phyloP scores from a whole-genome alignment of 2,888 invertebrate genomes.

The Leucozona laternaria region DNA sequence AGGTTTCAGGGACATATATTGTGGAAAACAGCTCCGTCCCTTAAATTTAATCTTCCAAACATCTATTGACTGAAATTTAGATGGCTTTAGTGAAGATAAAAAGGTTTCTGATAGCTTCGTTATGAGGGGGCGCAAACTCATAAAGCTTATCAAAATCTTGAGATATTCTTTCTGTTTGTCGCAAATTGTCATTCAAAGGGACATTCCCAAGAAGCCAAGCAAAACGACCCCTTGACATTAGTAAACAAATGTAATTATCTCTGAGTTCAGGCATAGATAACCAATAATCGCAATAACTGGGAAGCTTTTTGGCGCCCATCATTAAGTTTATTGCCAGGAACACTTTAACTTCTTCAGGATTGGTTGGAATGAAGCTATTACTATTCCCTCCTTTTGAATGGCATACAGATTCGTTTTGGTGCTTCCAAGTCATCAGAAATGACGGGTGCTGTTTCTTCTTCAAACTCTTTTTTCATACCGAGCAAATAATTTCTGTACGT shows the following conservation, averaged over 20 bases:
- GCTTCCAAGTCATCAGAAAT: background rate
- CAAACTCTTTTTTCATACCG: too few relatives aligned
- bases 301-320: too few relatives aligned
- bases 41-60: slow-evolving; percentile 78
- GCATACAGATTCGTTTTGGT: background rate
- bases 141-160: slow-evolving; percentile 22
- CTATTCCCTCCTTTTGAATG: background rate
- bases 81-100: slow-evolving; percentile 16
- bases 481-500: too few relatives aligned
- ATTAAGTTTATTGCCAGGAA: slow-evolving; percentile 14
- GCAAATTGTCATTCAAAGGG: slow-evolving; percentile 25
- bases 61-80: slow-evolving; percentile 70
- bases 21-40: too few relatives aligned
- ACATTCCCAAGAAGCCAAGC: slow-evolving; percentile 15
- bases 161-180: slow-evolving; percentile 2
- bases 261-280: too few relatives aligned
- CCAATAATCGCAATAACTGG: too few relatives aligned
- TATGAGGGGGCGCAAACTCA: slow-evolving; percentile 4
- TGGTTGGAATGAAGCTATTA: background rate
- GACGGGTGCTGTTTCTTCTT: too few relatives aligned
- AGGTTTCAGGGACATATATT: slow-evolving; percentile 42
- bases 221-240: too few relatives aligned
- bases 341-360: background rate
- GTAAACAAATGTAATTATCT: too few relatives aligned
- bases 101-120: slow-evolving; percentile 9